These are phyloP conservation scores for Drosophila pectinifera DNA, from an alignment of 1,140 invertebrate genomes.

Conservation along the genomic window DNA sequence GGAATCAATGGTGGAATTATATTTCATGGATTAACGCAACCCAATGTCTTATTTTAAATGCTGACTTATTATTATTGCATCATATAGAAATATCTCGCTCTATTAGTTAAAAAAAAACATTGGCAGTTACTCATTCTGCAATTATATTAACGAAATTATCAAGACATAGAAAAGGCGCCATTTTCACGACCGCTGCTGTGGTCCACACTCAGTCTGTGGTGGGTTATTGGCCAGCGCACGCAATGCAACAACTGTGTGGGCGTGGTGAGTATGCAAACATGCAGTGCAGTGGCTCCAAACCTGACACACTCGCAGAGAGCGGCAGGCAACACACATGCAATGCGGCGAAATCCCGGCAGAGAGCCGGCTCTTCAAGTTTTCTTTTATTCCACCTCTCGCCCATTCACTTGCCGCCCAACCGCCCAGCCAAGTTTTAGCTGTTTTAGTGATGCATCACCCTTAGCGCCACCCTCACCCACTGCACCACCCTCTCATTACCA, in stretches of 20 bases:
- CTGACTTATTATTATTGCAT: not conserved
- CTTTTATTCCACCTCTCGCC: not conserved
- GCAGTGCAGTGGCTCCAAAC: constrained; percentile 1
- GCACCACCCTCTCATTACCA: not conserved
- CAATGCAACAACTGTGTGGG: constrained; percentile 8
- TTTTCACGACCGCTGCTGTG: not conserved
- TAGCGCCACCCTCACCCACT: not conserved
- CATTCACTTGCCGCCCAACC: not conserved
- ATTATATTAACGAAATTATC: no score
- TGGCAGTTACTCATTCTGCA: not conserved
- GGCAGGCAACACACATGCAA: not conserved
- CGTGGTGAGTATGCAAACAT: constrained; percentile 13
- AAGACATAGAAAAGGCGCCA: not conserved
- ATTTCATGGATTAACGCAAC: not conserved
- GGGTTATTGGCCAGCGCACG: not conserved
- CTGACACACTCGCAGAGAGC: constrained; percentile 5
- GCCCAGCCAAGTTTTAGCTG: not conserved
- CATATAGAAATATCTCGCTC: no score
- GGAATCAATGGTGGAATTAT: not conserved
- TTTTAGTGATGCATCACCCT: not conserved
- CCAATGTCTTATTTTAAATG: no score
- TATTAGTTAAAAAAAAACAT: not conserved
- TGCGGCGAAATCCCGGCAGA: constrained; percentile 3
- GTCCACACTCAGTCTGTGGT: not conserved
- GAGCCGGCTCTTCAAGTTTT: not conserved